Base-by-base conservation (phyloP, 2,797 vertebrate species). In the Neopelma chrysocephalum region DNA sequence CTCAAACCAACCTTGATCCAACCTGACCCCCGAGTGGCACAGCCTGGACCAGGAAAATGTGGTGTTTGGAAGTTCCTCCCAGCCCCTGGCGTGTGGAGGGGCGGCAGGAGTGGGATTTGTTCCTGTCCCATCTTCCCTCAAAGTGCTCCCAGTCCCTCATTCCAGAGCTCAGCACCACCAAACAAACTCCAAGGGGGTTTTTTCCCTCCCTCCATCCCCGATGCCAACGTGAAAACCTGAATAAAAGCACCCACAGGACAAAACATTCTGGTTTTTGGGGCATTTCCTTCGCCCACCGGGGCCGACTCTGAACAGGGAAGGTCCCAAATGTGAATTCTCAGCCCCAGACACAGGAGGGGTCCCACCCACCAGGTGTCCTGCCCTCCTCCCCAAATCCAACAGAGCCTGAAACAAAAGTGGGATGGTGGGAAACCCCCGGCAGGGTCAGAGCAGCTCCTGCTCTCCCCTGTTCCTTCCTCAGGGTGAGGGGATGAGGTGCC, bases 31-130 rank as follows among this genome's bases (percentile, higher is more conserved):
- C 0, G 11, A 26, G 69, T 23, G 31, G 42, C 45, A 5, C 25
- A 0, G 16, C 8, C 51, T 12, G 42, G 47, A 13, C 43, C 5
- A 11, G 0, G 10, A 53, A 8, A 15, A 4, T 0, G 11, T 1
- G 43, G 11, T 3, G 4, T 15, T 34, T 7, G 3, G 31, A 57
- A 13, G 31, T 19, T 25, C 17, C 62, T 29, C 16, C 43, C 26
- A 22, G 70, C 26, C 5, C 31, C 1, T 3, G 3, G 17, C 14
- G 5, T 0, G 7, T 1, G n/a, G 57, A 56, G 12, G 53, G 40
- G 36, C 5, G 20, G 48, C 21, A 83, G 34, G 20, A 27, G 18
- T 0, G 10, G 31, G 38, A 22, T 21, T 26, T 61, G 27, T 1
- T 88, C 70, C 87, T 61, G 0, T 9, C 45, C 26, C 38, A 3